A percentile compares a stretch with the other conserved stretches of the same genome.
Evolutionary conservation across 2,888 invertebrate species (phyloP).

Genomic region (Notodonta dromedarius): DNA sequence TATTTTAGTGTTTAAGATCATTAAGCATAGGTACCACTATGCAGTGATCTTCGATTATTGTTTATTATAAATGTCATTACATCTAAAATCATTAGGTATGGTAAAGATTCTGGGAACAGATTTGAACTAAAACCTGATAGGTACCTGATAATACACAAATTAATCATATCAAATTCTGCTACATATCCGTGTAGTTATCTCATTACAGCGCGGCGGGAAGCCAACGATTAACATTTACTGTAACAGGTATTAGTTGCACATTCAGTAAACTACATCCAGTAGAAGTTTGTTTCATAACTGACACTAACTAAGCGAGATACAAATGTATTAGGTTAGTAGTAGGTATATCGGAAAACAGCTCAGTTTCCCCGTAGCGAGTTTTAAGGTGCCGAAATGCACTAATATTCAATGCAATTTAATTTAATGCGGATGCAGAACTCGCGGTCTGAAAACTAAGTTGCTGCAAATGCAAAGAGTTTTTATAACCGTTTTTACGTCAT

Average conservation of each 20-base stretch:
- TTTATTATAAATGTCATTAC: too few relatives aligned
- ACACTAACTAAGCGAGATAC: conserved; percentile 50
- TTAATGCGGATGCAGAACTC: conserved; percentile 33
- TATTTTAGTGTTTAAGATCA: too few relatives aligned
- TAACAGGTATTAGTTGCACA: conserved; percentile 31
- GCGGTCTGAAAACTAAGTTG: conserved; percentile 23
- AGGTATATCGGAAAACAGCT: conserved; percentile 35
- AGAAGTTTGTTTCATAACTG: conserved; percentile 59
- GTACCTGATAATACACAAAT: too few relatives aligned
- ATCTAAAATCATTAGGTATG: too few relatives aligned
- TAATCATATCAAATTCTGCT: neutral
- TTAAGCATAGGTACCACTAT: too few relatives aligned
- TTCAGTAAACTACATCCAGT: conserved; percentile 34
- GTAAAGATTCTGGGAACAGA: too few relatives aligned
- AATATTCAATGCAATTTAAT: conserved; percentile 50
- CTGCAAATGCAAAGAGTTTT: conserved; percentile 14
- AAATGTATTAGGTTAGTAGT: conserved; percentile 36
- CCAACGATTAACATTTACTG: conserved; percentile 19
- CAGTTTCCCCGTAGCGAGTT: conserved; percentile 38
- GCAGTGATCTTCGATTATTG: too few relatives aligned
- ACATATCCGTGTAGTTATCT: neutral
- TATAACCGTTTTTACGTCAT: conserved; percentile 8
- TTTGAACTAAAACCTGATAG: too few relatives aligned
- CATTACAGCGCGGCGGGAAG: conserved; percentile 13
- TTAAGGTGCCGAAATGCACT: conserved; percentile 51